phyloP scores from a whole-genome alignment of 2,113 vertebrate genomes.

The Zosterops lateralis region DNA sequence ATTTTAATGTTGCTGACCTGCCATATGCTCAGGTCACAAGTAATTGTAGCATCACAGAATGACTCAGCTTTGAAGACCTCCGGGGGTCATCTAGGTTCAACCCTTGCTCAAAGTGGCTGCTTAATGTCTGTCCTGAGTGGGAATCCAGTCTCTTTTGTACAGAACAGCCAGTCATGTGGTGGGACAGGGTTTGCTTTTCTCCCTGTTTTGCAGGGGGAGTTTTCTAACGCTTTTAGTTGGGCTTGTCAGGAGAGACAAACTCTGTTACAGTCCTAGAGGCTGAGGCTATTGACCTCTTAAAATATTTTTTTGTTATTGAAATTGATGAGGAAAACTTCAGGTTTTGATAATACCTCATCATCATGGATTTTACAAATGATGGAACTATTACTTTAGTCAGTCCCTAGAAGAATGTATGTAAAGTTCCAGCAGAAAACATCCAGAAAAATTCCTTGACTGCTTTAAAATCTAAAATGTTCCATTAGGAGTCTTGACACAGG shows the following conservation, averaged over 20 bases:
- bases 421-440: background rate
- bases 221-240: background rate
- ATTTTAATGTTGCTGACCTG: background rate
- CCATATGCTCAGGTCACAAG: background rate
- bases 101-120: background rate
- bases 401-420: background rate
- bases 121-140: background rate
- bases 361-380: background rate
- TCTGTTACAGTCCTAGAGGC: background rate
- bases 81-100: background rate
- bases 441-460: background rate
- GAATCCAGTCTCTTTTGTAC: background rate
- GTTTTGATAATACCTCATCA: background rate
- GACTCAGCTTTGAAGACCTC: background rate
- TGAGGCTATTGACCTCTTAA: background rate
- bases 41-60: background rate
- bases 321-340: background rate
- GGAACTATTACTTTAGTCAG: background rate
- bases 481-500: background rate
- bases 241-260: background rate
- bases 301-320: background rate
- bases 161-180: background rate
- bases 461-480: background rate
- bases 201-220: fast-evolving
- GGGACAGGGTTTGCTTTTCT: fast-evolving